Evolutionary conservation across 2,113 vertebrate genomes (phyloP).

Genomic region (Triplophysa siluroides): DNA sequence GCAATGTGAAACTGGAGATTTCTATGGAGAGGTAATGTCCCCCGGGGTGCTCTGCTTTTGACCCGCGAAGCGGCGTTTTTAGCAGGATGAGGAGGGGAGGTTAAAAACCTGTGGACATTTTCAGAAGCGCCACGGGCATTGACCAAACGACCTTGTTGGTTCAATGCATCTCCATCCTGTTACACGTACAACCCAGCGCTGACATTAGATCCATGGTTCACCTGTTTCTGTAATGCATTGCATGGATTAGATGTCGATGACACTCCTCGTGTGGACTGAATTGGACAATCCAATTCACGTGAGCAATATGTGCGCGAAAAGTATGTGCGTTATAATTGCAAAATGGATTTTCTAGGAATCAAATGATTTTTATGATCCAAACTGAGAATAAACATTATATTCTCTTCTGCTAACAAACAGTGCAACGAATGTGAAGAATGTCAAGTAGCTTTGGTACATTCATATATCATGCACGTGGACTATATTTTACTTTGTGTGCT

Average conservation of each 20-base stretch:
- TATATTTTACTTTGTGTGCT: constrained; percentile 23
- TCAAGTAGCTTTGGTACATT: constrained; percentile 5
- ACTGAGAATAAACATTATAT: neutral
- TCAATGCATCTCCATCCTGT: constrained; percentile 31
- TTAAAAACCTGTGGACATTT: neutral
- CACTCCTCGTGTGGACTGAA: constrained; percentile 38
- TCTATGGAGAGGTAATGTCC: constrained; percentile 24
- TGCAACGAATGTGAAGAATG: neutral
- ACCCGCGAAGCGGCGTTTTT: constrained; percentile 24
- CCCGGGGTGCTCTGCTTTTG: constrained; percentile 33
- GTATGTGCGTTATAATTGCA: neutral
- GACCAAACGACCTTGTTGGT: neutral
- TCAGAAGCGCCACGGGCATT: constrained; percentile 7
- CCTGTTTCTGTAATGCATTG: constrained; percentile 48
- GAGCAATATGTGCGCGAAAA: neutral
- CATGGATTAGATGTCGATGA: constrained; percentile 43
- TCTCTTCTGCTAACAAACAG: neutral
- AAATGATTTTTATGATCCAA: too few species aligned
- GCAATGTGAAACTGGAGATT: constrained; percentile 25
- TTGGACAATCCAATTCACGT: neutral
- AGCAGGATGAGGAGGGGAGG: neutral
- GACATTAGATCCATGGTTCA: constrained; percentile 53
- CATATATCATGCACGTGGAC: neutral
- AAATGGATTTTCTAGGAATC: too few species aligned
- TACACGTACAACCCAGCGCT: constrained; percentile 40